phyloP scores from a whole-genome alignment of 2,797 vertebrate genomes.

The Myoxocephalus aenaeus region DNA sequence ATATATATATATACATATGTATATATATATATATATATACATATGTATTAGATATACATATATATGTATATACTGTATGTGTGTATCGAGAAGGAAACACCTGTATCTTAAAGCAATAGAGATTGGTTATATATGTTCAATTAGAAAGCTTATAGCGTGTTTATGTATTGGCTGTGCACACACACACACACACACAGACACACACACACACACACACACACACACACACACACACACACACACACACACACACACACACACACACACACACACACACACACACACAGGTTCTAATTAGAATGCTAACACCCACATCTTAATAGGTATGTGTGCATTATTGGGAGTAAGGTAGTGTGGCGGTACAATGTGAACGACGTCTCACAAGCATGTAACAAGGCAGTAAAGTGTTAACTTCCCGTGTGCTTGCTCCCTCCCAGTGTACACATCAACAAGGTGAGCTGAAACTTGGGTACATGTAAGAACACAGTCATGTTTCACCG shows the following conservation, averaged over 20 bases:
- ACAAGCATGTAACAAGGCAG: conserved; percentile 22
- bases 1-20: no score
- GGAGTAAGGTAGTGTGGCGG: background rate
- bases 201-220: no score
- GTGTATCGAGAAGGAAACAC: no score
- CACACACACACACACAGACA: no score
- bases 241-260: no score
- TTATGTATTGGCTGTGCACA: background rate
- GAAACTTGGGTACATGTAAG: conserved; percentile 44
- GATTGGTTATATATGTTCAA: background rate
- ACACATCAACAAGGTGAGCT: conserved; percentile 45
- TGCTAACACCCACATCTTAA: background rate
- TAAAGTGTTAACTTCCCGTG: conserved; percentile 41
- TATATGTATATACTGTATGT: no score
- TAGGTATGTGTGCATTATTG: conserved; percentile 5
- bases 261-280: no score
- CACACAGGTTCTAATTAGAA: no score
- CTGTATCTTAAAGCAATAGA: background rate
- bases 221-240: no score
- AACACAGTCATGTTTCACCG: conserved; percentile 46
- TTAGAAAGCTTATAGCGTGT: background rate
- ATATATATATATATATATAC: no score
- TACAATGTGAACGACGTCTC: conserved; percentile 23
- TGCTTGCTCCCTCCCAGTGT: conserved; percentile 12
- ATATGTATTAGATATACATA: no score